Evolutionary conservation across 1,140 invertebrate genomes (phyloP).

Genomic region (Drosophila pectinifera): DNA sequence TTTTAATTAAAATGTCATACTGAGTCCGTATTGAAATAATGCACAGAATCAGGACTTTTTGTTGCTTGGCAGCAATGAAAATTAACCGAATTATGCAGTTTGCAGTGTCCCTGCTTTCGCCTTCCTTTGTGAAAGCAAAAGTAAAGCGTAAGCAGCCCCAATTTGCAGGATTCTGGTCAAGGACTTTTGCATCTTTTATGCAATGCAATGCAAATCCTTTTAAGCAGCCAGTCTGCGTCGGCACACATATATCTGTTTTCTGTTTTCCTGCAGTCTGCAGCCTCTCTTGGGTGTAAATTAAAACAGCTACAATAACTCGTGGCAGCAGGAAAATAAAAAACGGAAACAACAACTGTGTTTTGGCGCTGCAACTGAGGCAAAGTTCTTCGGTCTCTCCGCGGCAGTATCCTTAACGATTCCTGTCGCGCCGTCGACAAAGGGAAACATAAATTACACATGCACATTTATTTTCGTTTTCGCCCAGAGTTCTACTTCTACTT

Average conservation of each 20-base stretch:
- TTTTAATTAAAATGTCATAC: constrained; percentile 16
- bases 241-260: not conserved
- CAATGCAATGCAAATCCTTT: constrained; percentile 67
- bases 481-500: not conserved
- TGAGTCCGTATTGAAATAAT: constrained; percentile 6
- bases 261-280: not conserved
- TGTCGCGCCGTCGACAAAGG: constrained; percentile 10
- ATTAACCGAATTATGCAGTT: constrained; percentile 8
- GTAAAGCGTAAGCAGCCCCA: constrained; percentile 4
- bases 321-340: constrained; percentile 12
- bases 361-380: constrained; percentile 1
- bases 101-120: not conserved
- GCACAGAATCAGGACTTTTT: not conserved
- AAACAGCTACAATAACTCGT: constrained; percentile 28
- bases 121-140: constrained; percentile 1
- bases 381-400: not conserved
- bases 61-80: not conserved
- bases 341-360: constrained; percentile 14
- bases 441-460: constrained; percentile 18
- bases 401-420: constrained; percentile 7
- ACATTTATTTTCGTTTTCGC: constrained; percentile 17
- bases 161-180: constrained; percentile 57
- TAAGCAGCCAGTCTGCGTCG: constrained; percentile 34
- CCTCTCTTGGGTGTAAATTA: constrained; percentile 65
- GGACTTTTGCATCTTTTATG: constrained; percentile 51